Conservation (phyloP, 2,888 invertebrate species). For the Hofmannophila pseudospretella region DNA sequence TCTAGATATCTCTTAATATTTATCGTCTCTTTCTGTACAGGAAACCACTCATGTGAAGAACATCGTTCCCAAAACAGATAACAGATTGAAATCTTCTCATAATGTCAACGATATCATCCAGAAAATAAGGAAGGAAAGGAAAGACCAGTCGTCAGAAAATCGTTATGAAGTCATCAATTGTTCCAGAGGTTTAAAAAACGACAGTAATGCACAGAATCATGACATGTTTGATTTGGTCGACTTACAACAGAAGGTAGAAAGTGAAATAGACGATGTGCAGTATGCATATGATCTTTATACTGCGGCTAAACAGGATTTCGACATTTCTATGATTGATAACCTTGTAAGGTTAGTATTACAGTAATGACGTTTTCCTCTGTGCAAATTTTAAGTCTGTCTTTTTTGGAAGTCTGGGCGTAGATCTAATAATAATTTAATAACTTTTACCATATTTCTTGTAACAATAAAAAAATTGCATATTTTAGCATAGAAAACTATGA, state of each 20-base stretch:
- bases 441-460: no score
- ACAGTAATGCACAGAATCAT: constrained; percentile 20
- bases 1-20: no score
- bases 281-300: constrained; percentile 68
- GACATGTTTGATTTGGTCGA: constrained; percentile 53
- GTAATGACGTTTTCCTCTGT: no score
- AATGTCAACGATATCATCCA: constrained; percentile 54
- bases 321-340: constrained; percentile 62
- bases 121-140: constrained; percentile 58
- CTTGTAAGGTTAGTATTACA: constrained; percentile 57
- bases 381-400: no score
- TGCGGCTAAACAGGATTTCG: constrained; percentile 55
- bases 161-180: constrained; percentile 65
- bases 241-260: constrained; percentile 36
- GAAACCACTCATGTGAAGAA: constrained; percentile 48
- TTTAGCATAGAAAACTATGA: constrained; percentile 65
- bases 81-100: constrained; percentile 41
- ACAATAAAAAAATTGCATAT: no score
- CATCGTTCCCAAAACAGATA: constrained; percentile 43
- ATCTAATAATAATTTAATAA: no score
- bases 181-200: constrained; percentile 50
- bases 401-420: no score
- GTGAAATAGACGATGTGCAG: constrained; percentile 37
- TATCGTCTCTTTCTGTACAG: constrained; percentile 40
- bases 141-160: constrained; percentile 44